Evolutionary conservation across 2,888 invertebrate species (phyloP).

Genomic region (Xestia ashworthii): DNA sequence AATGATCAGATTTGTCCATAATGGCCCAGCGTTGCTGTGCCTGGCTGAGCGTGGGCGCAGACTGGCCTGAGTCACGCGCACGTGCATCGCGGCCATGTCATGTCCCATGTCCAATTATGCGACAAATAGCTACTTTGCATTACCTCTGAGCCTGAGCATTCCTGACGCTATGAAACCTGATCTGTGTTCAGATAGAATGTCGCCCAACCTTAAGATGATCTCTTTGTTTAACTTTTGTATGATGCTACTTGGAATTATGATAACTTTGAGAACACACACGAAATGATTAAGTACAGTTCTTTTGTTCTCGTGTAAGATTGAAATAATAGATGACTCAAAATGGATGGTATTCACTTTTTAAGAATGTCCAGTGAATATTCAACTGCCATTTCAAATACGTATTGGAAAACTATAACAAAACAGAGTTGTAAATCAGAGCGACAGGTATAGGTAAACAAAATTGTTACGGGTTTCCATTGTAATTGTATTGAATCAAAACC

Average conservation of each 20-base stretch:
- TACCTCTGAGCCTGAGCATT: conserved; percentile 60
- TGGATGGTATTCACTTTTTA: neutral
- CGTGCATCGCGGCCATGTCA: conserved; percentile 77
- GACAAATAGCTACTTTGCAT: conserved; percentile 71
- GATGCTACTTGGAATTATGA: conserved; percentile 37
- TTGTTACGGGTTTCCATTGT: neutral
- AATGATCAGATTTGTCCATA: conserved; percentile 57
- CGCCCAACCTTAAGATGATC: conserved; percentile 29
- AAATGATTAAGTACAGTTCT: conserved; percentile 4
- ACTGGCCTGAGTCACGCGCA: conserved; percentile 78
- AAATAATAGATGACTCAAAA: conserved; percentile 25
- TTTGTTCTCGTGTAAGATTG: conserved; percentile 33
- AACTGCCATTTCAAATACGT: neutral
- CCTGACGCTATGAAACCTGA: conserved; percentile 63
- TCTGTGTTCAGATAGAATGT: conserved; percentile 52
- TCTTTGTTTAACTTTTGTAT: conserved; percentile 54
- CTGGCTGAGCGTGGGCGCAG: conserved; percentile 62
- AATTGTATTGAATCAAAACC: conserved; percentile 3
- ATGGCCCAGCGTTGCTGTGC: conserved; percentile 39
- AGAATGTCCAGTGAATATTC: conserved; percentile 11
- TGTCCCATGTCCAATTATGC: conserved; percentile 80
- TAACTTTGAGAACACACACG: conserved; percentile 34
- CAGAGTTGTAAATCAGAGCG: neutral
- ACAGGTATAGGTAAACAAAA: neutral
- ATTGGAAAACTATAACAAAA: conserved; percentile 16